Evolutionary conservation across 1,140 invertebrate genomes (phyloP).

Genomic region (Psix sp.): DNA sequence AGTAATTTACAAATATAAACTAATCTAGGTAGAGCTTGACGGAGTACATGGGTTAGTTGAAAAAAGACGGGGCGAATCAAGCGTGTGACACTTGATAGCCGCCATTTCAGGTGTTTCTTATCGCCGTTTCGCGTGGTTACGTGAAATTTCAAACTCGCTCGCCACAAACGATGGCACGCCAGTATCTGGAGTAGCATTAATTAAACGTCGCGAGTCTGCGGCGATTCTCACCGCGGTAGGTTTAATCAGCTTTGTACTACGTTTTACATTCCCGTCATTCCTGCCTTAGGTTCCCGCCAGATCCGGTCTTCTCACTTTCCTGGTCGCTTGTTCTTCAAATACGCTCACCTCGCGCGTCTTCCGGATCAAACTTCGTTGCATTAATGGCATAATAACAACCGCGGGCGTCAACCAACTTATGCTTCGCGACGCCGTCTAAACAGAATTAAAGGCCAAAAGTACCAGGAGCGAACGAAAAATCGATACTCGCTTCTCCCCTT

Average conservation of each 20-base stretch:
- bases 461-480: constrained; percentile 59
- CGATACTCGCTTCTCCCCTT: constrained; percentile 54
- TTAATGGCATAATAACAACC: constrained; percentile 76
- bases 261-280: constrained; percentile 59
- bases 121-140: constrained; percentile 49
- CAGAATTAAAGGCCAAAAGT: constrained; percentile 41
- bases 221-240: constrained; percentile 50
- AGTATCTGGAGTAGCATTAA: constrained; percentile 56
- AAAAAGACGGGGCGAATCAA: constrained; percentile 26
- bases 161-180: constrained; percentile 55
- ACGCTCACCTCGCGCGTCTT: constrained; percentile 36
- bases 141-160: constrained; percentile 55
- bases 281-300: constrained; percentile 44
- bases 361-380: constrained; percentile 71
- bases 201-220: constrained; percentile 60
- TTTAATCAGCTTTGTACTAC: constrained; percentile 61
- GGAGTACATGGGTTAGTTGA: neutral
- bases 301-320: constrained; percentile 49
- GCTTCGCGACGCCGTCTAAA: constrained; percentile 63
- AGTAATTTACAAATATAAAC: too few relatives aligned
- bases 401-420: constrained; percentile 68
- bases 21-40: too few relatives aligned
- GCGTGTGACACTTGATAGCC: constrained; percentile 43
- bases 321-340: constrained; percentile 34
- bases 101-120: constrained; percentile 53